Evolutionary conservation across 2,888 invertebrate genomes (phyloP), one percentile per base, ranked within the genome.

Genomic region (Eupsilia transversa): DNA sequence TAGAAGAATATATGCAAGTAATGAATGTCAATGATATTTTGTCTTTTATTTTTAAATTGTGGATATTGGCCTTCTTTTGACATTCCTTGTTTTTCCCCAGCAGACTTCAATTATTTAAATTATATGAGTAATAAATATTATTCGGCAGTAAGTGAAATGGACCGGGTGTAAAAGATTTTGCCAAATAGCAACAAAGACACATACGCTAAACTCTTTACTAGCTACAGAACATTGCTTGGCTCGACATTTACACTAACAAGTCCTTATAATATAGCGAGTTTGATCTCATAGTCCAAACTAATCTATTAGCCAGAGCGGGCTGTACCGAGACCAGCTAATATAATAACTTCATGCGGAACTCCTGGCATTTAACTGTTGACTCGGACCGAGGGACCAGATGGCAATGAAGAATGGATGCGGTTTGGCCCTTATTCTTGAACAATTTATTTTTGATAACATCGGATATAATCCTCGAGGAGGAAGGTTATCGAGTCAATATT

Each of bases 291-390:
- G 83, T 79, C 49, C 49, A 57, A 72, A 76, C 56, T 83, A 83
- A 83, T 83, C 66, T 72, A 76, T 82, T 70, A 83, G 38, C 61
- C 9, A 57, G 79, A 43, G 52, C 35, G 57, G 67, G 35, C 23
- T 27, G 74, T 52, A 38, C 65, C 3, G 54, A 43, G 65, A 65
- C 61, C 56, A 56, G 61, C 49, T 30, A 56, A 66, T 74, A 70
- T 72, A 67, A 69, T 75, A 79, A 63, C 75, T 82, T 67, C 61
- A 70, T 66, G 59, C 30, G 75, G 60, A 79, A 79, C 83, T 83
- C 66, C 49, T 41, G 49, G 64, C 64, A 49, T 79, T 78, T 78
- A 82, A 82, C 79, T 78, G 73, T 74, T 71, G 67, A 82, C 60
- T 74, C 59, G 43, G 27, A 71, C 64, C 41, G n/a, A 68, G 61